Conservation (phyloP, 37 sponge, comb jelly and placozoan genomes). For the Geodia barretti region DNA sequence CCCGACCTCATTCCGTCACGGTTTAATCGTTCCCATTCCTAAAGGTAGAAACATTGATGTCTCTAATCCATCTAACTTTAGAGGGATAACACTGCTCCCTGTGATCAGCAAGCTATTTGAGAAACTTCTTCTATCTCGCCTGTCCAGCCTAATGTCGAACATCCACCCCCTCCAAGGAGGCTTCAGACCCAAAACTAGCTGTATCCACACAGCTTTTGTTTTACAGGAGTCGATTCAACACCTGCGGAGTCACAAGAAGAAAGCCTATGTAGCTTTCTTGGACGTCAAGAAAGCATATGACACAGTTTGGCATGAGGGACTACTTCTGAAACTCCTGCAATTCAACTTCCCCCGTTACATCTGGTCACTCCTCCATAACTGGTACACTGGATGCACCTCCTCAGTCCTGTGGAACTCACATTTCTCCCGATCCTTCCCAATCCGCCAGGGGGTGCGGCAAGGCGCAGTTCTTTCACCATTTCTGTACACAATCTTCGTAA, state of each 20-base stretch:
- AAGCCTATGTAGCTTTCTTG: constrained; percentile 8
- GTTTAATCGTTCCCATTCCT: constrained; percentile 1
- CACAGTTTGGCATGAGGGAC: constrained; percentile 4
- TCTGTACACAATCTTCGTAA: neutral
- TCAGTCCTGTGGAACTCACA: neutral
- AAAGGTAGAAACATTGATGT: neutral
- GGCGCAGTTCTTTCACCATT: constrained; percentile 7
- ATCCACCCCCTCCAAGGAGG: constrained; percentile 1
- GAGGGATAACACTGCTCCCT: neutral
- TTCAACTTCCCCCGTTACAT: neutral
- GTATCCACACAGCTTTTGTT: neutral
- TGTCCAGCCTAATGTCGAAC: neutral
- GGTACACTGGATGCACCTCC: neutral
- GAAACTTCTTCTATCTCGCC: neutral
- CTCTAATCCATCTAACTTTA: neutral
- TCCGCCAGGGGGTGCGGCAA: constrained; percentile 1
- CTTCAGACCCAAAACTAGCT: neutral
- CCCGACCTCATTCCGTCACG: neutral
- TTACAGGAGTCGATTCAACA: constrained; percentile 1
- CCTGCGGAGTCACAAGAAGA: neutral
- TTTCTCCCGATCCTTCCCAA: neutral
- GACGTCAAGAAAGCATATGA: neutral
- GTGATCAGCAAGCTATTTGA: neutral
- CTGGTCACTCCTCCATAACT: neutral
- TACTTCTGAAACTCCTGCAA: neutral